Base-by-base conservation (phyloP, 2,113 vertebrate species). In the Tetraodon nigroviridis region DNA sequence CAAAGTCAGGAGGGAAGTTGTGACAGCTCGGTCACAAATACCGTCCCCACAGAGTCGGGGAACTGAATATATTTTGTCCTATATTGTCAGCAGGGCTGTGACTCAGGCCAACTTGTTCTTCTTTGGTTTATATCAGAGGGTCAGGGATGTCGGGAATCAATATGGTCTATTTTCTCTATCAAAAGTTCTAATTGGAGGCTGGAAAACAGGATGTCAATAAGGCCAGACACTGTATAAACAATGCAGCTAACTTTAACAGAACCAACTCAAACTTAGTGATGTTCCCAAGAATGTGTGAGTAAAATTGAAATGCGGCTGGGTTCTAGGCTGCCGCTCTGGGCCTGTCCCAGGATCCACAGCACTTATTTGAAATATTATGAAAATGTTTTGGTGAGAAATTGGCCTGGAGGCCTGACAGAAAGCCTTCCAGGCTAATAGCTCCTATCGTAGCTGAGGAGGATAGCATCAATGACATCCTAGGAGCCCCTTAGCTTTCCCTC, bases 21-120 rank as follows among this genome's bases (percentile, higher is more conserved):
- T 76, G 80, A 78, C 84, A 81, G 80, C 17, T 4, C 12, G 2
- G 61, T 74, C 73, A 79, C 67, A 73, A 66, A 67, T 24, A 2
- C 46, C 53, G 75, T 69, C 77, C 70, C 80, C 56, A 20, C 40
- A 15, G 63, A 53, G 69, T 77, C 75, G 76, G 45, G 76, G 7
- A 17, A 51, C 54, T 50, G 56, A 21, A 32, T n/a, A n/a, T 40
- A 57, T 69, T 72, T 78, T 71, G 75, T 76, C 69, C 64, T 60
- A 5, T 27, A 13, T 48, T 58, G 75, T 69, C 61, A 59, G 0
- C 7, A 13, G 18, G 60, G 48, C 69, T 17, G 22, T 7, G 69
- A 49, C 59, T 78, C 71, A 19, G 48, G 51, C 13, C n/a, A 44
- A 44, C 42, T 44, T 17, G 16, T 17, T 17, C 42, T 15, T 44